Conservation (phyloP, 2,797 vertebrate genomes). For the Sylvia borin region DNA sequence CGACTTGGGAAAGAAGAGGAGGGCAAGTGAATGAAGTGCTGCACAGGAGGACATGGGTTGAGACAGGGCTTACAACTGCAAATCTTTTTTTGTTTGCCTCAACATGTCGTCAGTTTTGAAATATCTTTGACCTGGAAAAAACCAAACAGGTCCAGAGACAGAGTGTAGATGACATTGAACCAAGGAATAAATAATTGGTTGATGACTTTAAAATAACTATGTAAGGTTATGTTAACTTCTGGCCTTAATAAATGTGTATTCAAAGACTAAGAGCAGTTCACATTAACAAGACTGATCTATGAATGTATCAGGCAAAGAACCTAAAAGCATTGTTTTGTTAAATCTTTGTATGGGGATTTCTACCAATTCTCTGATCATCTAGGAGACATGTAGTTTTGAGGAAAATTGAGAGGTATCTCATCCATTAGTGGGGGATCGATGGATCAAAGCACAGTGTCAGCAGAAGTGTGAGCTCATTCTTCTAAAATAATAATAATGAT, state of each 20-base stretch:
- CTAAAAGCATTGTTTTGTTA: neutral
- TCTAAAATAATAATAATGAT: conserved; percentile 4
- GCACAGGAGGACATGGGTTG: neutral
- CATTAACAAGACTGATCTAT: neutral
- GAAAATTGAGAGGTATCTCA: neutral
- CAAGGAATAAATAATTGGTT: neutral
- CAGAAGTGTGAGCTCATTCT: neutral
- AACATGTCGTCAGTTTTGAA: neutral
- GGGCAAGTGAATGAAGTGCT: neutral
- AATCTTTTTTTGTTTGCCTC: neutral
- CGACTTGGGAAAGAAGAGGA: neutral
- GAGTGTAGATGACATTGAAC: neutral
- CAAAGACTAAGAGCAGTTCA: neutral
- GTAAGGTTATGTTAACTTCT: neutral
- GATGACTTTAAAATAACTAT: neutral
- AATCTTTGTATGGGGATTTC: neutral
- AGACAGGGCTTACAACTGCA: neutral
- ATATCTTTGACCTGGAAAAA: neutral
- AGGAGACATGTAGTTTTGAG: neutral
- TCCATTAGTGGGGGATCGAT: neutral
- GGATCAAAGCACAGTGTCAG: neutral
- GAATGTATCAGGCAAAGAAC: neutral
- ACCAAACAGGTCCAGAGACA: neutral
- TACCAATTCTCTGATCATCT: neutral
- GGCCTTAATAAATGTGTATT: neutral